These are phyloP conservation scores for Odocoileus virginianus DNA, from an alignment of 2,113 vertebrate genomes.

Conservation along the genomic window DNA sequence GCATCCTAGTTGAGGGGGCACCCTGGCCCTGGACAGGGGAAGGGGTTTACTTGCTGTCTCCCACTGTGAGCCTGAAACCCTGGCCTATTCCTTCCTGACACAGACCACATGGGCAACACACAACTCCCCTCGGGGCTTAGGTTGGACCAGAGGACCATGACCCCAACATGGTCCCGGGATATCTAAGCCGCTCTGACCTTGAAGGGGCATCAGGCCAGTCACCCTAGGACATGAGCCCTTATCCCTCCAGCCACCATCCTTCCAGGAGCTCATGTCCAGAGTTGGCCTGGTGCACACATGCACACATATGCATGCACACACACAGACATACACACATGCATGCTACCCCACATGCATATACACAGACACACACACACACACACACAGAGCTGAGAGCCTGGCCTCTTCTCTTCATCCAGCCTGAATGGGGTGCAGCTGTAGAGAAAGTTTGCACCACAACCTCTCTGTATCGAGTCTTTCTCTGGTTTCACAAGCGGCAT, in stretches of 20 bases:
- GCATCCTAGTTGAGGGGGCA: no score
- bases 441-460: rapidly evolving
- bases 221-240: rapidly evolving
- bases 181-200: not conserved
- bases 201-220: rapidly evolving
- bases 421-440: rapidly evolving
- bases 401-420: not conserved
- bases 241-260: not conserved
- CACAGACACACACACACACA: not conserved
- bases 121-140: not conserved
- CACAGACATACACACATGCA: not conserved
- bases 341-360: rapidly evolving
- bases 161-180: rapidly evolving
- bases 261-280: rapidly evolving
- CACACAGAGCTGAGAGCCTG: not conserved
- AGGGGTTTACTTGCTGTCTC: not conserved
- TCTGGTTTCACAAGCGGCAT: not conserved
- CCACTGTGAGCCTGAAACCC: rapidly evolving
- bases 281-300: rapidly evolving
- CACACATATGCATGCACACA: not conserved
- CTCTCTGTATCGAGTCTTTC: rapidly evolving
- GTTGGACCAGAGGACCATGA: not conserved
- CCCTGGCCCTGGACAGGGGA: not conserved
- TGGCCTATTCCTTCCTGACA: not conserved
- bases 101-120: not conserved